Evolutionary conservation across 37 sponge, comb jelly and placozoan species (phyloP).

Genomic region (Aphrocallistes beatrix): DNA sequence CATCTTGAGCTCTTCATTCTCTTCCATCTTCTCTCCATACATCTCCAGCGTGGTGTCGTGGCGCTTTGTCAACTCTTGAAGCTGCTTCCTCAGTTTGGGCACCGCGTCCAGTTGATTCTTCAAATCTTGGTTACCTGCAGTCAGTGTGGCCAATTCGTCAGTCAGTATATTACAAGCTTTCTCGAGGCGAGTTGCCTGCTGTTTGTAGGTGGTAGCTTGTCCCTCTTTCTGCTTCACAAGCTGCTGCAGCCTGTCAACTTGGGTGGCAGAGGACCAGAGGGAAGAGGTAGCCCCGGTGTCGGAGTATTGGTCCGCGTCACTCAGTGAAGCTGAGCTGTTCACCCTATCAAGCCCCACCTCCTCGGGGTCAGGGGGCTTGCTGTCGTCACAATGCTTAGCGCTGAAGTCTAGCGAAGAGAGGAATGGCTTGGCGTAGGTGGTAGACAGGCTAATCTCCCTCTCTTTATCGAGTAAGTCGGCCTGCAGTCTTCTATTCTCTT

Average conservation of each 20-base stretch:
- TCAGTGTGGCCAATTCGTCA: background rate
- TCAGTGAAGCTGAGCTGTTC: background rate
- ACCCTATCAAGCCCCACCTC: background rate
- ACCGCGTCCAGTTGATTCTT: background rate
- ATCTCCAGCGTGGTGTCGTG: conserved; percentile 85
- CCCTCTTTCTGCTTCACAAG: background rate
- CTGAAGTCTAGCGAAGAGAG: background rate
- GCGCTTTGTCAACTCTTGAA: conserved; percentile 64
- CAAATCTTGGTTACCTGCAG: background rate
- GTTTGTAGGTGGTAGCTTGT: background rate
- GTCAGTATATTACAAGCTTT: background rate
- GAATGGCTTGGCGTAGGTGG: background rate
- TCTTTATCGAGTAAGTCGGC: background rate
- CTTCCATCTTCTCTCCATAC: conserved; percentile 97
- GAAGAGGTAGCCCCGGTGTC: background rate
- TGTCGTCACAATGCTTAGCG: background rate
- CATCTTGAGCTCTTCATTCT: conserved; percentile 80
- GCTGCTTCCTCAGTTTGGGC: background rate
- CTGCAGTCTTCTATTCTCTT: background rate
- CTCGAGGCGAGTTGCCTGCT: background rate
- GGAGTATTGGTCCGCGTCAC: conserved; percentile 2
- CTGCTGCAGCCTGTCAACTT: background rate
- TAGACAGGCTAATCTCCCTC: background rate
- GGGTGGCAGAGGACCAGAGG: conserved; percentile 4
- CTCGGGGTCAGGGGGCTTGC: background rate